Evolutionary conservation across 2,797 vertebrate genomes (phyloP), one percentile per base, ranked within the genome.

Genomic region (Enteromius unitaeniatus): DNA sequence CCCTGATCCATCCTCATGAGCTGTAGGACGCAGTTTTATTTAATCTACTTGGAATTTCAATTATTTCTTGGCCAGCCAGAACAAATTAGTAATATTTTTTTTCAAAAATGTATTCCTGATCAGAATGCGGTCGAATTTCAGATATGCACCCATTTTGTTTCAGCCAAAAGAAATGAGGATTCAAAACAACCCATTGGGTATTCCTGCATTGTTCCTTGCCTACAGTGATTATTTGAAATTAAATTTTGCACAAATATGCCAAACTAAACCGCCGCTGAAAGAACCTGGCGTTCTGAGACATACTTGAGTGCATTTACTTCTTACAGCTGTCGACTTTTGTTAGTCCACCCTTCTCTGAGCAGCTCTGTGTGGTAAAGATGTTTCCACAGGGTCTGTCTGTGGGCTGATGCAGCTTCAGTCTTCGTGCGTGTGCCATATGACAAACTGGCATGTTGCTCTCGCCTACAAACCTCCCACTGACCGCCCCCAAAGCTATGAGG

Each of bases 401-500:
- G 70, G 62, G 88, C 89, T 93, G 92, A 91, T 90, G 89, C 90
- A 90, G 89, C 89, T 90, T 85, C 88, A 89, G 92, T 91, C 91
- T 87, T 90, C 91, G 90, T 92, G 73, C 77, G 60, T 73, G 91
- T 92, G 92, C 92, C 91, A 92, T 93, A 93, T 94, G 92, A 94
- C 93, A 91, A 93, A 93, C 90, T 90, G 88, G 91, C 92, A 91
- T 92, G 93, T 91, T 93, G 92, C 92, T 93, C 90, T 92, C 89
- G 92, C 93, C 94, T 93, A 93, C 92, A 83, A 86, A 90, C 91
- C 92, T 86, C 93, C 93, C 92, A 94, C 93, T 89, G 88, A 86
- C 93, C 92, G 89, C 92, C 94, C 92, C 92, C 93, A 90, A 90
- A 92, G 89, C 91, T 92, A 92, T 91, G 93, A 93, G 94, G 93